Base-by-base conservation (phyloP, 2,888 invertebrate genomes). In the Ormyrus nitidulus region DNA sequence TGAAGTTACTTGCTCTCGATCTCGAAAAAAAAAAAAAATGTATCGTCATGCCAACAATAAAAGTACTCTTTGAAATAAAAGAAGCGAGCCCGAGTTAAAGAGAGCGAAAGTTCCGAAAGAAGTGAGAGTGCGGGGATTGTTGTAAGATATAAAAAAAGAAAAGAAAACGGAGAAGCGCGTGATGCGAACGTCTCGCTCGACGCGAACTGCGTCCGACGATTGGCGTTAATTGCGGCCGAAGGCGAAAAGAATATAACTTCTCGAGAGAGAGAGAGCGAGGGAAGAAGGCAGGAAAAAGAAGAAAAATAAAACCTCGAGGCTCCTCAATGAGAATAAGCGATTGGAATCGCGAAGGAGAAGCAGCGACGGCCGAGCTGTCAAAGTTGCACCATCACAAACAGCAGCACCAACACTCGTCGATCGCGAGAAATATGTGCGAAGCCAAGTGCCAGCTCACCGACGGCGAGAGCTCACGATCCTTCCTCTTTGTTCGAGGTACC, bases 191-290 rank as follows among this genome's bases (percentile, higher is more conserved):
- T 61, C 73, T 66, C 61, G 66, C 13, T 51, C 64, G 65, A 77
- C 51, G 58, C 77, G 56, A 78, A 72, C 62, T 34, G 54, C 76
- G 62, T 59, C 65, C 70, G 62, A 11, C 80, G 76, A 80, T 80
- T 80, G 80, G 69, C 81, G 74, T 70, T 81, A 81, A 81, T 81
- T 78, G 73, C 34, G 4, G n/a, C 61, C 69, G 73, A 80, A 80
- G 80, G 77, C 71, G 75, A 71, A 71, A 53, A 79, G 56, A 65
- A 74, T 65, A 65, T 34, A 46, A 34, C 64, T 49, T 51, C 56
- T 0, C 19, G n/a, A 9, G 9, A 62, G 44, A 0, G 44, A 34
- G 53, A 6, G 48, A 62, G 53, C 48, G 53, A 9, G 53, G 46
- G 34, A 44, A 62, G 49, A 11, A 13, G 62, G 46, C 9, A 10